phyloP scores from a whole-genome alignment of 2,888 invertebrate species.

The Drosophila sordidapex region DNA sequence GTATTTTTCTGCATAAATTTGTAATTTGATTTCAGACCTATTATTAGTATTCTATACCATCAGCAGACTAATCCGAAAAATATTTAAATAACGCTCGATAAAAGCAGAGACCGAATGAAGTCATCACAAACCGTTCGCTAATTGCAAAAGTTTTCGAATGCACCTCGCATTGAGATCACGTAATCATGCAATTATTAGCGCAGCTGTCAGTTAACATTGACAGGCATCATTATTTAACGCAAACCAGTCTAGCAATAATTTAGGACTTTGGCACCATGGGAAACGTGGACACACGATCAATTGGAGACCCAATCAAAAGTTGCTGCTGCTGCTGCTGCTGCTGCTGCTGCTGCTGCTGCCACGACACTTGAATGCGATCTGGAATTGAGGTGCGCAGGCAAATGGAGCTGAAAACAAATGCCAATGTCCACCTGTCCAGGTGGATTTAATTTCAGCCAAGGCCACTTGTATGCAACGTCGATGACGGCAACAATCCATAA shows the following conservation, averaged over 20 bases:
- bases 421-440: constrained; percentile 14
- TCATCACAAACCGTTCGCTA: accelerated
- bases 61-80: not conserved
- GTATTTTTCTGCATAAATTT: not conserved
- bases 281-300: constrained; percentile 40
- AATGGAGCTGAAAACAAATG: constrained; percentile 15
- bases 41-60: not conserved
- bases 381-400: constrained; percentile 13
- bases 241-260: constrained; percentile 62
- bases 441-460: constrained; percentile 27
- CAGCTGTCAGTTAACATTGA: constrained; percentile 56
- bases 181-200: constrained; percentile 63
- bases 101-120: not conserved
- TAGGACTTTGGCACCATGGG: constrained; percentile 58
- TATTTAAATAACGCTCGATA: not conserved
- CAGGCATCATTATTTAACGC: constrained; percentile 66
- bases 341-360: not conserved
- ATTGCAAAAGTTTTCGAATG: constrained; percentile 15
- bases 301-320: constrained; percentile 2
- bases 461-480: constrained; percentile 12
- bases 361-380: not conserved
- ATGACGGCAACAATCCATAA: constrained; percentile 65
- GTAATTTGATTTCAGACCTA: not conserved
- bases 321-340: not conserved
- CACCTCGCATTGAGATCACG: constrained; percentile 20